A percentile compares a stretch with the other conserved stretches of the same genome.
These are phyloP conservation scores for Craterocephalus amniculus DNA, from an alignment of 2,797 vertebrate species.

Conservation along the genomic window DNA sequence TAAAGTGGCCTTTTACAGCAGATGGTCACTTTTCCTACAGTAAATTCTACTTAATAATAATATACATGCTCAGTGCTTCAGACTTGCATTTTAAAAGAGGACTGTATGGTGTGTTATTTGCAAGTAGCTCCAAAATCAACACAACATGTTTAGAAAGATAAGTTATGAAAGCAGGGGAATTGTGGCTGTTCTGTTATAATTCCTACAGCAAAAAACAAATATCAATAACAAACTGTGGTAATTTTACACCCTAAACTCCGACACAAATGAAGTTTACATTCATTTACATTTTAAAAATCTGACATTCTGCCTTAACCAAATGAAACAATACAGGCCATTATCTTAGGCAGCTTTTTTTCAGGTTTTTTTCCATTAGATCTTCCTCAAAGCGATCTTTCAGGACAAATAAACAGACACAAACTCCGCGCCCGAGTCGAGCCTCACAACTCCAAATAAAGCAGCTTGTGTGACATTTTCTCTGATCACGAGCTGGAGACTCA, in stretches of 20 bases:
- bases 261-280: neutral
- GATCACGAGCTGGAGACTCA: conserved; percentile 33
- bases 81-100: neutral
- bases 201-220: neutral
- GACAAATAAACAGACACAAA: neutral
- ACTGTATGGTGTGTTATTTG: neutral
- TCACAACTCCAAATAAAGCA: conserved; percentile 37
- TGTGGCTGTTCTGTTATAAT: neutral
- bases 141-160: neutral
- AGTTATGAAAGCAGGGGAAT: neutral
- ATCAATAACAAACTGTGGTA: rapidly evolving
- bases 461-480: conserved; percentile 49
- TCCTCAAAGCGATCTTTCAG: neutral
- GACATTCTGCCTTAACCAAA: neutral
- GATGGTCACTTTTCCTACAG: neutral
- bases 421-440: conserved; percentile 17
- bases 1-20: neutral
- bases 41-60: neutral
- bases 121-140: neutral
- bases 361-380: too few species aligned
- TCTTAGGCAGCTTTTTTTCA: too few species aligned
- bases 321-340: too few species aligned
- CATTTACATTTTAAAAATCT: neutral
- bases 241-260: neutral
- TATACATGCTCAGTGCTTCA: neutral